Conservation (phyloP, 2,888 invertebrate species). For the Zhengitettix transpicula region DNA sequence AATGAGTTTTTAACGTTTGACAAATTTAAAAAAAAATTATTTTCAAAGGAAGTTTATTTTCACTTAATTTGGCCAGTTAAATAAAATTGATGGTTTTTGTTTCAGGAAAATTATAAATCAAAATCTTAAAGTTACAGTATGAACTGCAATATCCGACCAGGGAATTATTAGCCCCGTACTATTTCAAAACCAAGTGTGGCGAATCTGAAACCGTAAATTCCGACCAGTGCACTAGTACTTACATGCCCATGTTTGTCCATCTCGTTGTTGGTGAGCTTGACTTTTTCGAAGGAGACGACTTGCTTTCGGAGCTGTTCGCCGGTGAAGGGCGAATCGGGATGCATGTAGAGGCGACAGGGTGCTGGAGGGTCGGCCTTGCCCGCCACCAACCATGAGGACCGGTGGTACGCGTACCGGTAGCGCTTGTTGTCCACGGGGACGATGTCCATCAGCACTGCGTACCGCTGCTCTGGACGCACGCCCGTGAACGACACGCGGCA, state of each 20-base stretch:
- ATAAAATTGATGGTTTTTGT: too few species aligned
- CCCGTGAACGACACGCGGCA: constrained; percentile 57
- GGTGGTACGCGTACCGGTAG: constrained; percentile 67
- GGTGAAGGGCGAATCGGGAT: constrained; percentile 66
- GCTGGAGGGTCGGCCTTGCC: constrained; percentile 67
- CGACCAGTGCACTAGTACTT: constrained; percentile 19
- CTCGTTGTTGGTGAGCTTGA: constrained; percentile 71
- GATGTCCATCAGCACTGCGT: constrained; percentile 62
- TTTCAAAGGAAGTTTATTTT: too few species aligned
- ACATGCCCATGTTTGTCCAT: constrained; percentile 63
- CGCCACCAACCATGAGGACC: constrained; percentile 67
- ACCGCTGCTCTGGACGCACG: constrained; percentile 44
- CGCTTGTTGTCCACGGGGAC: constrained; percentile 65
- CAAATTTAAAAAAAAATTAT: too few species aligned
- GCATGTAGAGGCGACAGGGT: constrained; percentile 53
- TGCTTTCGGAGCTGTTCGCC: constrained; percentile 62
- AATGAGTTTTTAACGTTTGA: too few species aligned
- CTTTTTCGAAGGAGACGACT: constrained; percentile 67
- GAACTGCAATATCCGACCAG: too few species aligned
- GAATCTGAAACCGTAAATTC: too few species aligned
- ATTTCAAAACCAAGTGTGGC: too few species aligned
- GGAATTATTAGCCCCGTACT: too few species aligned
- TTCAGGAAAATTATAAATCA: too few species aligned
- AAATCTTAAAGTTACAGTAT: too few species aligned
- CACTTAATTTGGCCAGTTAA: too few species aligned